Evolutionary conservation across 1,140 invertebrate genomes (phyloP).

Genomic region (Triops longicaudatus): DNA sequence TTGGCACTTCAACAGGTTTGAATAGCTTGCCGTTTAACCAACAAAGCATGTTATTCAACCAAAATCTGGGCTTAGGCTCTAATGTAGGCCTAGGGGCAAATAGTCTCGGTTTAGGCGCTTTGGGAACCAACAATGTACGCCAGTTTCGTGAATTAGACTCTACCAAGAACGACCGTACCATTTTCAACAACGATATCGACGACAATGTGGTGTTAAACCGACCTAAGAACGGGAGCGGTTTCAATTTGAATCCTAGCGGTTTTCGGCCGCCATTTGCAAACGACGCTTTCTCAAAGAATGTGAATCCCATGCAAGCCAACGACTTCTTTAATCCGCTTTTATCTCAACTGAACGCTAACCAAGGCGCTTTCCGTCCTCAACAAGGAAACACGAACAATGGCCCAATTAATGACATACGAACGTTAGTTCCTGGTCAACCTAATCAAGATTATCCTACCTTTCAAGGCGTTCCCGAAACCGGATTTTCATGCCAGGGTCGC

Average conservation of each 20-base stretch:
- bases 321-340: background rate
- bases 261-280: background rate
- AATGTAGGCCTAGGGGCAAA: background rate
- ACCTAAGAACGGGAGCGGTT: background rate
- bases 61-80: background rate
- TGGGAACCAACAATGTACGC: background rate
- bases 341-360: background rate
- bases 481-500: conserved; percentile 52
- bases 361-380: background rate
- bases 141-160: background rate
- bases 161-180: background rate
- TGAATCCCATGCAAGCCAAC: background rate
- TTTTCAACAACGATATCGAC: background rate
- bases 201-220: background rate
- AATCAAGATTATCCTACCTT: conserved; percentile 62
- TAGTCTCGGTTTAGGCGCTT: background rate
- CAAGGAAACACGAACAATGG: background rate
- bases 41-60: background rate
- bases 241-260: background rate
- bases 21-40: background rate
- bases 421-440: conserved; percentile 54
- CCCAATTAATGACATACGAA: background rate
- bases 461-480: conserved; percentile 52
- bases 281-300: background rate
- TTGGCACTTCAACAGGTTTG: background rate